phyloP scores from a whole-genome alignment of 2,888 invertebrate species.

The Omphaloscelis lunosa region DNA sequence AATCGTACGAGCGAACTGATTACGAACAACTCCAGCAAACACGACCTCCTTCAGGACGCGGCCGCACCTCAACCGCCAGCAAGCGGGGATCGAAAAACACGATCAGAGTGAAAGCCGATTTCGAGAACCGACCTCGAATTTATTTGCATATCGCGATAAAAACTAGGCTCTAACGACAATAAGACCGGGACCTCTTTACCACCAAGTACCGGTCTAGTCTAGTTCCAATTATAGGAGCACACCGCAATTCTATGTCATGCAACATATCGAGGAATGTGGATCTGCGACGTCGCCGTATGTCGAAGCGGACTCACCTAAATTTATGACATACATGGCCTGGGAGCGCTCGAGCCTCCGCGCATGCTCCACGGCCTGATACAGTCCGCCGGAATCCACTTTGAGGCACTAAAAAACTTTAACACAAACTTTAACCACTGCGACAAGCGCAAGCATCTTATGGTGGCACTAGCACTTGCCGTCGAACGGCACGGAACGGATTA shows the following conservation, averaged over 20 bases:
- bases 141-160: constrained; percentile 75
- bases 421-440: constrained; percentile 86
- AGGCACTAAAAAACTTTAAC: constrained; percentile 84
- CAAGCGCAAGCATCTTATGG: constrained; percentile 87
- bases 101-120: constrained; percentile 78
- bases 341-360: constrained; percentile 89
- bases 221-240: constrained; percentile 84
- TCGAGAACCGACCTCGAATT: constrained; percentile 73
- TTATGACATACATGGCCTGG: constrained; percentile 91
- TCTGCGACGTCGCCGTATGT: constrained; percentile 74
- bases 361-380: constrained; percentile 89
- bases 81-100: constrained; percentile 48
- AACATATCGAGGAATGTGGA: constrained; percentile 79
- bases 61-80: constrained; percentile 47
- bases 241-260: constrained; percentile 72
- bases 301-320: constrained; percentile 89
- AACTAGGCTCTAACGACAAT: constrained; percentile 73
- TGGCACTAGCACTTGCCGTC: constrained; percentile 81
- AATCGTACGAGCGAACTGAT: constrained; percentile 82
- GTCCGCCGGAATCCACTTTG: constrained; percentile 89
- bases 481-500: constrained; percentile 76
- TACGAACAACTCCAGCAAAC: constrained; percentile 51
- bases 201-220: constrained; percentile 84
- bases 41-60: constrained; percentile 43
- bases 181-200: constrained; percentile 71